These are phyloP conservation scores for Pterocles burchelli DNA, from an alignment of 2,113 vertebrate species.

Conservation along the genomic window DNA sequence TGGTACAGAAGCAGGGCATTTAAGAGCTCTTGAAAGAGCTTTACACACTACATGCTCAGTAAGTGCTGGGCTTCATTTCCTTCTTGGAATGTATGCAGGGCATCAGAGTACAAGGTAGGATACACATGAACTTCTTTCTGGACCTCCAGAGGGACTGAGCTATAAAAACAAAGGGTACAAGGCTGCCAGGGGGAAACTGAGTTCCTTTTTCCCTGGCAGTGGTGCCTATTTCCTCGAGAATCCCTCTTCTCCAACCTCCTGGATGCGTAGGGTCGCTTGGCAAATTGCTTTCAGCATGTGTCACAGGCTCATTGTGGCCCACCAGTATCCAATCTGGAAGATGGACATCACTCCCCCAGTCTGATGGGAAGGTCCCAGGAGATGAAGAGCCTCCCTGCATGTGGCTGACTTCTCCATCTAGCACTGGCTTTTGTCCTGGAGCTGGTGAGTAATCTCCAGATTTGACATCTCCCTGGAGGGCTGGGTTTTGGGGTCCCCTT, in stretches of 20 bases:
- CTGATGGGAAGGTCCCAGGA: neutral
- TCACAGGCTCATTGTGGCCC: neutral
- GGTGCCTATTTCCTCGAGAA: neutral
- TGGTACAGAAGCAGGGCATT: neutral
- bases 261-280: neutral
- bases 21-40: constrained; percentile 51
- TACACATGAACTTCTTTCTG: constrained; percentile 10
- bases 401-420: neutral
- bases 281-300: neutral
- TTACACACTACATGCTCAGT: neutral
- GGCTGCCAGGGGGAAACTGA: neutral
- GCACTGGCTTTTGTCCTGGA: neutral
- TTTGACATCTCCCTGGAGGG: constrained; percentile 39
- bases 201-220: neutral
- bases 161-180: neutral
- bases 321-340: neutral
- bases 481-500: neutral
- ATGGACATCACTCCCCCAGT: neutral
- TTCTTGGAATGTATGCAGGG: neutral
- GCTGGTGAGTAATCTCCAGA: constrained; percentile 55
- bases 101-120: neutral
- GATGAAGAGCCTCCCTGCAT: neutral
- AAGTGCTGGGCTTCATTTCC: constrained; percentile 6
- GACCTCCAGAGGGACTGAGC: neutral
- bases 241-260: neutral